Conservation (phyloP, 2,888 invertebrate genomes). For the Sturmia bella region DNA sequence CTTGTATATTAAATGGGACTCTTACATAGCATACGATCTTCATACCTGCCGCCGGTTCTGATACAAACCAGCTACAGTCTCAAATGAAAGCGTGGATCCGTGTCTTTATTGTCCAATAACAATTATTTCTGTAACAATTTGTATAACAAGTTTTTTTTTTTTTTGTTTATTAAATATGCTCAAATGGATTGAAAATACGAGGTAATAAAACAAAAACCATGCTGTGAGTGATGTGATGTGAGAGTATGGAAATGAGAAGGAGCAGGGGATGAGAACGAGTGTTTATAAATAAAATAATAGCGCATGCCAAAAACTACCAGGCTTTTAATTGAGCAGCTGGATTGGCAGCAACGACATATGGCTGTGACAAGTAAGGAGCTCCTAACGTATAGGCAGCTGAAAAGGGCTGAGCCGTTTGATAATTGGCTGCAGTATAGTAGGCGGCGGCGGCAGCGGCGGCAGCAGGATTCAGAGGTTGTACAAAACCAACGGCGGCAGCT, state of each 20-base stretch:
- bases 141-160: neutral
- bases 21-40: too few relatives aligned
- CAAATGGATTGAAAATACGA: neutral
- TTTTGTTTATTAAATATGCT: slow-evolving; percentile 41
- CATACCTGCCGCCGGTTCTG: too few relatives aligned
- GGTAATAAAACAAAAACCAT: too few relatives aligned
- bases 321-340: slow-evolving; percentile 70
- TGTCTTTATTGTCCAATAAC: too few relatives aligned
- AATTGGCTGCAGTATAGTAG: slow-evolving; percentile 17
- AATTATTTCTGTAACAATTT: too few relatives aligned
- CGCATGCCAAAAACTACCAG: slow-evolving; percentile 54
- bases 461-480: slow-evolving; percentile 72
- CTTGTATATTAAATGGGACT: too few relatives aligned
- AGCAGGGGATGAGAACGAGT: neutral
- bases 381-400: slow-evolving; percentile 58
- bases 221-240: too few relatives aligned
- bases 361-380: slow-evolving; percentile 53
- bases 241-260: neutral
- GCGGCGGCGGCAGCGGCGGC: slow-evolving; percentile 42
- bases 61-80: too few relatives aligned
- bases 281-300: slow-evolving; percentile 2
- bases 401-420: slow-evolving; percentile 45
- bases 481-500: slow-evolving; percentile 75
- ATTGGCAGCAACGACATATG: slow-evolving; percentile 36
- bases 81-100: too few relatives aligned